Evolutionary conservation across 2,797 vertebrate species (phyloP).

Genomic region (Myripristis jacobus): DNA sequence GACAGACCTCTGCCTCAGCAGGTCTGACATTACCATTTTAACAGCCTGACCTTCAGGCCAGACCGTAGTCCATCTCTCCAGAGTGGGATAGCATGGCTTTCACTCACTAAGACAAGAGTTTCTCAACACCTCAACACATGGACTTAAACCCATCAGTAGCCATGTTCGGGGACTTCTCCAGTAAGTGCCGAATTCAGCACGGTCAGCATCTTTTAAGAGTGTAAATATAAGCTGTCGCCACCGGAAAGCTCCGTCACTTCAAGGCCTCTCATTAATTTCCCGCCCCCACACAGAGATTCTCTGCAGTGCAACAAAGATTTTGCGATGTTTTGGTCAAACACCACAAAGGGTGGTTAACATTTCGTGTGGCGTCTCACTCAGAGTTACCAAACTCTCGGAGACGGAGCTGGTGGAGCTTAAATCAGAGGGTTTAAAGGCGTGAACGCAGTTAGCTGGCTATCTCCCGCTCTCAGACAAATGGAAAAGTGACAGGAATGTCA

Average conservation of each 20-base stretch:
- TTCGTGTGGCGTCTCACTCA: constrained; percentile 48
- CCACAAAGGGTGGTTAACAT: constrained; percentile 46
- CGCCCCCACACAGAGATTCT: constrained; percentile 35
- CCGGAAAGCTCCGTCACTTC: constrained; percentile 66
- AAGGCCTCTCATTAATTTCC: constrained; percentile 70
- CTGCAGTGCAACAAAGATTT: constrained; percentile 53
- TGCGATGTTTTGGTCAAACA: constrained; percentile 8
- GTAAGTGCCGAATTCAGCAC: constrained; percentile 55
- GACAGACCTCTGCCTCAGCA: constrained; percentile 33
- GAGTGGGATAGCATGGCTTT: constrained; percentile 40
- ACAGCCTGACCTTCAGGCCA: constrained; percentile 64
- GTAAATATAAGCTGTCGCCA: constrained; percentile 78
- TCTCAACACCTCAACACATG: constrained; percentile 26
- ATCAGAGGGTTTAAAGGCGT: constrained; percentile 44
- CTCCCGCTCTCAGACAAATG: constrained; percentile 20
- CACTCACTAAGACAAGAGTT: constrained; percentile 52
- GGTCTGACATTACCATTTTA: constrained; percentile 47
- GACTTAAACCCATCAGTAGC: constrained; percentile 60
- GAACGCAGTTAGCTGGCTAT: constrained; percentile 48
- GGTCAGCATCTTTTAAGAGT: constrained; percentile 75
- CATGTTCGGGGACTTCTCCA: constrained; percentile 60
- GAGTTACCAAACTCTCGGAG: constrained; percentile 45
- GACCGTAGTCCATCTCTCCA: constrained; percentile 54
- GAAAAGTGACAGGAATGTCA: constrained; percentile 62
- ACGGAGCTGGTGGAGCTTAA: constrained; percentile 43